Conservation (phyloP, 2,888 invertebrate species). For the Lysandra coridon region DNA sequence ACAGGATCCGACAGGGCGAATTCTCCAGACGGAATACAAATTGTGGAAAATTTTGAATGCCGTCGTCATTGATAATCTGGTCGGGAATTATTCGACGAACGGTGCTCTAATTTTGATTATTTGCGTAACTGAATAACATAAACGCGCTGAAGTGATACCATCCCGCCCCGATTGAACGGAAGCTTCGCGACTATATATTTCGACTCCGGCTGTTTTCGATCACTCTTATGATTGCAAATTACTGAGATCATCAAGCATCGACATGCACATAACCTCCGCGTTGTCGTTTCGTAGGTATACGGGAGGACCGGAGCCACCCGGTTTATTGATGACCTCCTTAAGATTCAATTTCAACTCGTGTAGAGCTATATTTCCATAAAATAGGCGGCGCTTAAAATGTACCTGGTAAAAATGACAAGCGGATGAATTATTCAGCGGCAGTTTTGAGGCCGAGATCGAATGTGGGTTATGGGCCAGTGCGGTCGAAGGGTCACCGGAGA, state of each 20-base stretch:
- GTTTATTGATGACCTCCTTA: conserved; percentile 73
- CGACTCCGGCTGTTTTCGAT: neutral
- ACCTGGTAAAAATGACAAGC: conserved; percentile 73
- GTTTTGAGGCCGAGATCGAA: conserved; percentile 62
- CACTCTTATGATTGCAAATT: conserved; percentile 26
- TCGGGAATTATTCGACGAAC: conserved; percentile 48
- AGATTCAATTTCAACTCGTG: conserved; percentile 75
- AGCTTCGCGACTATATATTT: neutral
- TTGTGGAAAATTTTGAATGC: conserved; percentile 73
- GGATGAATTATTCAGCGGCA: conserved; percentile 68
- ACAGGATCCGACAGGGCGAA: conserved; percentile 65
- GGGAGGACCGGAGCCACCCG: conserved; percentile 44
- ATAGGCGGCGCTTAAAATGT: conserved; percentile 70
- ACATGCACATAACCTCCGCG: conserved; percentile 45
- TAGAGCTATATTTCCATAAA: conserved; percentile 74
- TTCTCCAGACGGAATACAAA: conserved; percentile 75
- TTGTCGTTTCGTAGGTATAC: conserved; percentile 48
- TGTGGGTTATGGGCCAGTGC: conserved; percentile 53
- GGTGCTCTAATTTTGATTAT: conserved; percentile 43
- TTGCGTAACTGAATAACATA: conserved; percentile 33
- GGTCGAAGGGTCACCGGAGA: conserved; percentile 22
- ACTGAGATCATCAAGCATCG: conserved; percentile 36
- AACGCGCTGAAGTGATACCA: neutral
- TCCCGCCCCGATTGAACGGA: neutral
- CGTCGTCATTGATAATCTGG: conserved; percentile 58